phyloP scores from a whole-genome alignment of 2,113 vertebrate genomes.

The Holacanthus passer region DNA sequence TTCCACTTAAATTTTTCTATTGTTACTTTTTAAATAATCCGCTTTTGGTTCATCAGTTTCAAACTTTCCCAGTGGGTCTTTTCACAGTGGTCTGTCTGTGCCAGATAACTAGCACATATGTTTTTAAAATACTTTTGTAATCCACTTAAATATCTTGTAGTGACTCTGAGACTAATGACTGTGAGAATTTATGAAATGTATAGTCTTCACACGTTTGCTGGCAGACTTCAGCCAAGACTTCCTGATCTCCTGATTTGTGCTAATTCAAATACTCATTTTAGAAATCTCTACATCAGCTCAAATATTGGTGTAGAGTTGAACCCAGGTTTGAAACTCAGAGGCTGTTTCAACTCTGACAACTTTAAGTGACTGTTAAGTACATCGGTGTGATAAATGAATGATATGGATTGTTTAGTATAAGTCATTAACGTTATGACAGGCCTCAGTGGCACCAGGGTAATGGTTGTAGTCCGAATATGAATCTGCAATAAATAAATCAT shows the following conservation, averaged over 20 bases:
- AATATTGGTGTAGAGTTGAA: neutral
- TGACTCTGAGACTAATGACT: neutral
- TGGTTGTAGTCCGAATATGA: slow-evolving; percentile 29
- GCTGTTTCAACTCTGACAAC: neutral
- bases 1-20: neutral
- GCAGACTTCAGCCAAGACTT: neutral
- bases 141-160: neutral
- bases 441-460: slow-evolving; percentile 21
- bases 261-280: neutral
- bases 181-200: neutral
- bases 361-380: slow-evolving; percentile 8
- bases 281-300: neutral
- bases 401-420: slow-evolving; percentile 36
- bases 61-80: neutral
- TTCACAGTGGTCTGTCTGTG: neutral
- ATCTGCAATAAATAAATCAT: slow-evolving; percentile 31
- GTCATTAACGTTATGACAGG: slow-evolving; percentile 40
- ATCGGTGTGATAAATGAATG: slow-evolving; percentile 23
- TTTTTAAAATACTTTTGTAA: neutral
- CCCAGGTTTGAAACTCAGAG: neutral
- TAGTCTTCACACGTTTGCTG: neutral
- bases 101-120: neutral
- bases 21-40: neutral
- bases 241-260: neutral
- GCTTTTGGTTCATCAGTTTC: neutral